A percentile compares a stretch with the other conserved stretches of the same genome.
These are phyloP conservation scores for Calonectris borealis DNA, from an alignment of 2,113 vertebrate species.

Conservation along the genomic window DNA sequence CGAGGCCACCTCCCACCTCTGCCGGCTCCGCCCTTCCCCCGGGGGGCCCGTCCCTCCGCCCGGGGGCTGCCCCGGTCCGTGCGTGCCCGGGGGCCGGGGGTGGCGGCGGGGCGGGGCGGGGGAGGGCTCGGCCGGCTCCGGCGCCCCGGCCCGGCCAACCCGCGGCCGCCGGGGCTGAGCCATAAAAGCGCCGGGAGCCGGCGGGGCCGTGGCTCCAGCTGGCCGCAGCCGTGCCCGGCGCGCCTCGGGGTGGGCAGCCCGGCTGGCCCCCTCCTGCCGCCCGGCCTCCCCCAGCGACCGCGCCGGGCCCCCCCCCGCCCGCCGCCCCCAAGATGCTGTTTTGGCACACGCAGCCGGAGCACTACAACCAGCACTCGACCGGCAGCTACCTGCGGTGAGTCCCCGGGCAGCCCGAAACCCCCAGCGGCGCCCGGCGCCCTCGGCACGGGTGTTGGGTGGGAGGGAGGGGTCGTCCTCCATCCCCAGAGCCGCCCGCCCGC, in stretches of 20 bases:
- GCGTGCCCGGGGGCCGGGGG: too few relatives aligned
- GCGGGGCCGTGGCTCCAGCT: too few relatives aligned
- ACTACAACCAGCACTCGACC: constrained; percentile 84
- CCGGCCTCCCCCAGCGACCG: background rate
- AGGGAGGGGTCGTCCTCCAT: background rate
- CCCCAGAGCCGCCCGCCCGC: background rate
- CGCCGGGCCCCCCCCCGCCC: background rate
- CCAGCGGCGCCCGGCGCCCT: background rate
- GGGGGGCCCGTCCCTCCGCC: too few relatives aligned
- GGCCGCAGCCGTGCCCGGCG: too few relatives aligned
- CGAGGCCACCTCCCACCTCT: background rate
- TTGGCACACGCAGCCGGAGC: constrained; percentile 90
- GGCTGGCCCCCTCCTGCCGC: background rate
- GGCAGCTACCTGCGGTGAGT: constrained; percentile 88
- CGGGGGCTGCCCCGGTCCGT: too few relatives aligned
- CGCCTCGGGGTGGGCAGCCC: too few relatives aligned
- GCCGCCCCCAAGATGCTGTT: constrained; percentile 81
- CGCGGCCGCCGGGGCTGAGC: too few relatives aligned
- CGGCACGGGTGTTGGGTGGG: background rate
- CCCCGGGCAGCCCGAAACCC: background rate
- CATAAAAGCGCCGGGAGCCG: too few relatives aligned
- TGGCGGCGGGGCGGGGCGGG: too few relatives aligned
- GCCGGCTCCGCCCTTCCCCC: background rate
- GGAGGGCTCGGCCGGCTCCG: too few relatives aligned
- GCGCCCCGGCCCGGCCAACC: too few relatives aligned